Percentiles rank a stretch among this genome's conserved stretches.
phyloP scores from a whole-genome alignment of 2,797 vertebrate species.

The Smutsia gigantea region DNA sequence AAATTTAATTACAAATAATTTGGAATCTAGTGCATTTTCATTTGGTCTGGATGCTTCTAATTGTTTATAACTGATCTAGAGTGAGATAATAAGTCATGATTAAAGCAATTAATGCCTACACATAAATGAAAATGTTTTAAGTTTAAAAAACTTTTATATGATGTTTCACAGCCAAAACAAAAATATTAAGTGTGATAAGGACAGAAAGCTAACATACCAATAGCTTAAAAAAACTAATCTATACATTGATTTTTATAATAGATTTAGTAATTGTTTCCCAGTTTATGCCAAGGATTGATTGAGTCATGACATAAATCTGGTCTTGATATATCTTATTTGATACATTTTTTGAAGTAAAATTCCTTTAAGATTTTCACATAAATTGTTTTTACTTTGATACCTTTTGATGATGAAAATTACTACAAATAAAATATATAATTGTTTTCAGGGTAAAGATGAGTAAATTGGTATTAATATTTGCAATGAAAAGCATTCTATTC shows the following conservation, averaged over 20 bases:
- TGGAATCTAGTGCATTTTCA: neutral
- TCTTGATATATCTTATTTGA: neutral
- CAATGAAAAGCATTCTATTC: neutral
- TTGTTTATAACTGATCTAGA: neutral
- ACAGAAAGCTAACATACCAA: slow-evolving; percentile 4
- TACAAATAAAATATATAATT: slow-evolving; percentile 9
- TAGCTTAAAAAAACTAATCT: neutral
- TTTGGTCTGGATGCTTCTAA: neutral
- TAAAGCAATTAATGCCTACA: slow-evolving; percentile 30
- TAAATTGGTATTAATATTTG: slow-evolving; percentile 47
- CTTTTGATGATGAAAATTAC: slow-evolving; percentile 15
- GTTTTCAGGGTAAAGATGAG: neutral
- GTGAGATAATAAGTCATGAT: slow-evolving; percentile 21
- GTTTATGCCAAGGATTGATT: neutral
- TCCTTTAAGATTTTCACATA: neutral
- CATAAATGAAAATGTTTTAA: slow-evolving; percentile 17
- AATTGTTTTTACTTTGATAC: slow-evolving; percentile 26
- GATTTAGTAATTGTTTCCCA: neutral
- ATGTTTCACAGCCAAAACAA: neutral
- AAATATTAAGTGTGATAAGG: neutral
- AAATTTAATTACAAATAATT: neutral
- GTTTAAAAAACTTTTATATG: neutral
- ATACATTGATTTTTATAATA: slow-evolving; percentile 17
- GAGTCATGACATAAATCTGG: neutral
- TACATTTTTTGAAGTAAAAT: slow-evolving; percentile 4